These are phyloP conservation scores for Chloebia gouldiae DNA, from an alignment of 2,113 vertebrate species.

Conservation along the genomic window DNA sequence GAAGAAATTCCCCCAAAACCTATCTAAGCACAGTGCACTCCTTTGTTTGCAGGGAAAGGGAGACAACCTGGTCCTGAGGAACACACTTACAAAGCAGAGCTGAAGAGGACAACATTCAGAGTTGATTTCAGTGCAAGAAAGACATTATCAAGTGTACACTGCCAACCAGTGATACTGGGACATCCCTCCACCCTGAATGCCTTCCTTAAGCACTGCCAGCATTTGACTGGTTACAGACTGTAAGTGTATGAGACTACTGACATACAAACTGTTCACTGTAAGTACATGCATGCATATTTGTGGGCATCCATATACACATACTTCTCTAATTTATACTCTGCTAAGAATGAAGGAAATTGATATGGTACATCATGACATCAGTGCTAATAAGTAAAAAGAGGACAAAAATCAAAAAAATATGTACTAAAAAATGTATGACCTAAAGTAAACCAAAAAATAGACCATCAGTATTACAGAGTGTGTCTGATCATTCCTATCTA, in stretches of 20 bases:
- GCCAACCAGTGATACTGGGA: background rate
- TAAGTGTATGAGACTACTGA: background rate
- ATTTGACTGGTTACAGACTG: background rate
- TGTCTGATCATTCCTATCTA: background rate
- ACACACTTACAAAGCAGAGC: rapidly evolving
- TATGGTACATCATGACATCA: background rate
- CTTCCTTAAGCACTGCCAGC: background rate
- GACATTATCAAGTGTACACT: background rate
- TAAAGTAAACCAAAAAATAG: background rate
- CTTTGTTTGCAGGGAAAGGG: background rate
- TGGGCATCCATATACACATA: background rate
- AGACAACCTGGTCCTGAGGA: background rate
- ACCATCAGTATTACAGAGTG: background rate
- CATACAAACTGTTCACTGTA: background rate
- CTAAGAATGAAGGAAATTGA: background rate
- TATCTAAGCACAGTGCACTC: background rate
- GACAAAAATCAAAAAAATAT: rapidly evolving
- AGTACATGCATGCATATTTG: rapidly evolving
- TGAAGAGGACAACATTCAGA: background rate
- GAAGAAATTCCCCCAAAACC: background rate
- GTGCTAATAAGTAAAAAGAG: background rate
- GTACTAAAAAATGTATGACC: background rate
- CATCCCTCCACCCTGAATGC: background rate
- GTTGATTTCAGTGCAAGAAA: background rate
- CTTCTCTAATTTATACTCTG: background rate